Evolutionary conservation across 2,888 invertebrate species (phyloP), one percentile per base, ranked within the genome.

Genomic region (Thumatha senex): DNA sequence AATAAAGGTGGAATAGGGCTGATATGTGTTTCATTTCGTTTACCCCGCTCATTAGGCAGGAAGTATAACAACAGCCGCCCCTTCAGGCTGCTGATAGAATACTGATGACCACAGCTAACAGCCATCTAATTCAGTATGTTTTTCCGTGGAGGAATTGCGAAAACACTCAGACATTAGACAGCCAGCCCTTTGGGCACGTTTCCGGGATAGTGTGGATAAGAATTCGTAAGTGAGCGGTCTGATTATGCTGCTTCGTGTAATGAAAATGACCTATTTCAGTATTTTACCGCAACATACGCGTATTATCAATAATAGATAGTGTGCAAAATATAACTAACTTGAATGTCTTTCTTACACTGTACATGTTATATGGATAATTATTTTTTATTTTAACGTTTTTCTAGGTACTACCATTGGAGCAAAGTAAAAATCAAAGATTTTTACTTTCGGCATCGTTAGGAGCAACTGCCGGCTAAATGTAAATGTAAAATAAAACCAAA

Each of bases 31-130:
- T 12, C 48, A 49, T 63, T 58, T 48, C 54, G 53, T 55, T 53
- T 56, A 54, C 57, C 42, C 44, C 36, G 52, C 49, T 63, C 58
- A 61, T 65, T 65, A 65, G 58, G 30, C 14, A 46, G 39, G 40
- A 46, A 41, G 53, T 52, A 54, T 52, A 61, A 61, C 58, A 61
- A 63, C 62, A 54, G 42, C 41, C 42, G 48, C 48, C 41, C 14
- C 42, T 39, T 33, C 38, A 36, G 15, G 10, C 9, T 49, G 53
- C 40, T 51, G 40, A 58, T 55, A 45, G 63, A 65, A 63, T 66
- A 65, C 55, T 55, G 52, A 63, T 56, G 45, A 48, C 44, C 39
- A 33, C 9, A 38, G 36, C 39, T 10, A 41, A 46, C 12, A 36
- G 7, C 18, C 7, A n/a, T 7, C 29, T 18, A 11, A 8, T 33